These are phyloP conservation scores for Polyploca ridens DNA, from an alignment of 2,888 invertebrate species.

Conservation along the genomic window DNA sequence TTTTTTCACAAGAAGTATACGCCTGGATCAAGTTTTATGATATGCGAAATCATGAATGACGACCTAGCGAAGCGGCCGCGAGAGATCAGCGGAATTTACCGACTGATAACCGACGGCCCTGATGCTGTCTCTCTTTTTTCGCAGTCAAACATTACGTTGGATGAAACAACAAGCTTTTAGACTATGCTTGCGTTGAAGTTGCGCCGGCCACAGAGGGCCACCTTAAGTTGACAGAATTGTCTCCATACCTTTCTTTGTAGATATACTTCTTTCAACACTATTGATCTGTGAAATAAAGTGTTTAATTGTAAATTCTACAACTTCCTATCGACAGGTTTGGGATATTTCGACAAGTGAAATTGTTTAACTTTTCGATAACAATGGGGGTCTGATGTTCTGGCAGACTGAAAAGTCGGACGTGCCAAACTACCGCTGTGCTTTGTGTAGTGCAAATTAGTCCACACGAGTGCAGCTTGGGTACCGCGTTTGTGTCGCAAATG, in stretches of 20 bases:
- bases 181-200: no score
- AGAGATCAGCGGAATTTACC: no score
- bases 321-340: slow-evolving; percentile 23
- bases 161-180: no score
- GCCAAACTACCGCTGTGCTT: slow-evolving; percentile 63
- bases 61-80: no score
- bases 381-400: slow-evolving; percentile 56
- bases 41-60: no score
- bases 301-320: not conserved
- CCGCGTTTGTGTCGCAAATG: slow-evolving; percentile 35
- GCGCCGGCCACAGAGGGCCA: no score
- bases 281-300: not conserved
- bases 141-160: no score
- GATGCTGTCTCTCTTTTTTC: no score
- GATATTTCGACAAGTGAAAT: slow-evolving; percentile 55
- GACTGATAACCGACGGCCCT: no score
- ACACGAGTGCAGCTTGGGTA: slow-evolving; percentile 35
- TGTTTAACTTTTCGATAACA: slow-evolving; percentile 56
- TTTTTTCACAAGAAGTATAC: no score
- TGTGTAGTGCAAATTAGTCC: slow-evolving; percentile 59
- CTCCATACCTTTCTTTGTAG: not conserved
- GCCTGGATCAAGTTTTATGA: no score
- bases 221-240: slow-evolving; percentile 4
- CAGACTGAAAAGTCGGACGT: slow-evolving; percentile 49
- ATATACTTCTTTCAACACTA: no score